Base-by-base conservation (phyloP, 2,797 vertebrate genomes). In the Sebastes flavidus region DNA sequence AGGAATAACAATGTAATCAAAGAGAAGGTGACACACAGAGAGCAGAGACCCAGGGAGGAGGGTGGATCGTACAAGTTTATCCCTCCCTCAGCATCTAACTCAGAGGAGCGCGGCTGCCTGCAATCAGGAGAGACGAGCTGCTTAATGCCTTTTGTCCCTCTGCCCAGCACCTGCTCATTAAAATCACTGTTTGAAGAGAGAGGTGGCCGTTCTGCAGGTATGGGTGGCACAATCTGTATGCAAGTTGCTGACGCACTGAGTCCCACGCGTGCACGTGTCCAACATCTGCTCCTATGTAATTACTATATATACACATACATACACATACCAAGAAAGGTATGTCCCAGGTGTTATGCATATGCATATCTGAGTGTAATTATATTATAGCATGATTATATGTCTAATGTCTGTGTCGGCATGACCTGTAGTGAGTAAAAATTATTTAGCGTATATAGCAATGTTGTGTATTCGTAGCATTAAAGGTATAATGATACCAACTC, bases 151-250 rank as follows among this genome's bases (percentile, higher is more conserved):
- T 83, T 85, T 84, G 85, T 88, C 77, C 79, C 72, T 55, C 46
- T 77, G 81, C 77, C 67, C 56, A 81, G 82, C 88, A 89, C 80
- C 87, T 87, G 87, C 90, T 92, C 89, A 91, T 92, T 88, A 89
- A 89, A 91, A 86, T 65, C 69, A 65, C 36, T 8, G 68, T 75
- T 90, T 80, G 74, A 34, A 84, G 67, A 20, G 22, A 78, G 34
- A 78, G 59, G 25, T 60, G 68, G 75, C 56, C 42, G 18, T 38
- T 75, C 81, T 81, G 79, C 38, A 67, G 73, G 65, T 80, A 66
- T 32, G 55, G 65, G 36, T 70, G 85, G 52, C 62, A 46, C 36
- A 30, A 60, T 83, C 71, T 72, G 62, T 12, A 61, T 71, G 77
- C 55, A 83, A 74, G 73, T 78, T 77, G 24, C 79, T 75, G 68